Evolutionary conservation across 2,888 invertebrate genomes (phyloP).

Genomic region (Andrena fulva): DNA sequence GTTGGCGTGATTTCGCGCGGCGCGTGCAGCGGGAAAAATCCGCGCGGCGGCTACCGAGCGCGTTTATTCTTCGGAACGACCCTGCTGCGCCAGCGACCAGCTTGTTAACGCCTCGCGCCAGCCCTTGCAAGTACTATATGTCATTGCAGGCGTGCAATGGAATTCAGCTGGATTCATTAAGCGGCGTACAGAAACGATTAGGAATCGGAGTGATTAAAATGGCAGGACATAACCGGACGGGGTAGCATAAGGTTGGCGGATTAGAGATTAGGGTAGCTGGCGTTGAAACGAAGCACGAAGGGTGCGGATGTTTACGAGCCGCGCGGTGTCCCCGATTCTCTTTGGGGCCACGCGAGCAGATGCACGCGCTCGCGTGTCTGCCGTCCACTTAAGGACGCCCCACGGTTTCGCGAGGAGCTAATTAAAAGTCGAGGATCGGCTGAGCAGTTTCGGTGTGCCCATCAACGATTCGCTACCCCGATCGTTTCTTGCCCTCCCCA

Average conservation of each 20-base stretch:
- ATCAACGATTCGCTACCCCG: constrained; percentile 78
- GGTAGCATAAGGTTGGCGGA: neutral
- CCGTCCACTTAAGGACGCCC: constrained; percentile 32
- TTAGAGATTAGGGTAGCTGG: neutral
- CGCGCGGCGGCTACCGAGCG: neutral
- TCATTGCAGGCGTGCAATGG: neutral
- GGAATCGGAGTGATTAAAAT: neutral
- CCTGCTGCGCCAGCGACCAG: neutral
- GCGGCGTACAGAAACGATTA: neutral
- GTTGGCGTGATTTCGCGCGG: constrained; percentile 32
- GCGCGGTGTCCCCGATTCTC: neutral
- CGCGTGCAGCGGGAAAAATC: constrained; percentile 45
- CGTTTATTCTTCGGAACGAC: neutral
- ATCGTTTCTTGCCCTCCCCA: constrained; percentile 43
- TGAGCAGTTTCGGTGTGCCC: constrained; percentile 60
- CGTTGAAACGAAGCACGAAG: constrained; percentile 68
- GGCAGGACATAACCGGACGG: neutral
- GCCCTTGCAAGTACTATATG: neutral
- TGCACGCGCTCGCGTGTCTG: constrained; percentile 57
- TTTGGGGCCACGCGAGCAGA: constrained; percentile 29
- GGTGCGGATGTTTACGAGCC: constrained; percentile 59
- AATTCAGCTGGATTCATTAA: neutral
- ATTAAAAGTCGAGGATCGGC: constrained; percentile 64
- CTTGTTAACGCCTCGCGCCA: constrained; percentile 15
- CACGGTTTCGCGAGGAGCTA: constrained; percentile 64